Base-by-base conservation (phyloP, 2,113 vertebrate species). In the Phyllopteryx taeniolatus region DNA sequence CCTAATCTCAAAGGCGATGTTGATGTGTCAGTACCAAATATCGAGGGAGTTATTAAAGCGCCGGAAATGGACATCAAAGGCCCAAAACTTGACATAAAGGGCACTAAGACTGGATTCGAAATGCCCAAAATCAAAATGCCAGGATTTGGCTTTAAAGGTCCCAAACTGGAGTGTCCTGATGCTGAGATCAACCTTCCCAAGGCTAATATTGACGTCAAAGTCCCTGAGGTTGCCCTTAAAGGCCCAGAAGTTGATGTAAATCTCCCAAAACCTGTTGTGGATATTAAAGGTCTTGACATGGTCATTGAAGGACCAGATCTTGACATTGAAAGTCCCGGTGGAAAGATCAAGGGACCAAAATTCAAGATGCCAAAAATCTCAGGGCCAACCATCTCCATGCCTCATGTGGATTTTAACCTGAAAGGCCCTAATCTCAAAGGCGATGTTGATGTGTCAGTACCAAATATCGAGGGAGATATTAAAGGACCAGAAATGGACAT, bases 81-180 rank as follows among this genome's bases (percentile, higher is more conserved):
- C 1, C 78, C 81, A 35, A 12, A 75, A 0, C 0, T 59, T 35
- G 70, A 79, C 2, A 57, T 80, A 7, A n/a, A 68, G 2, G 63
- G 64, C 0, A 17, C 11, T 0, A 42, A 22, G 0, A 4, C 10
- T 35, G 72, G 72, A 22, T 57, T 83, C 33, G 71, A 70, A 64
- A 74, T 79, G 68, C 81, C 77, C 0, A 93, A 93, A 64, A 9
- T 93, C 1, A 83, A 86, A 44, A 80, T 90, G 84, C 91, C 92
- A 0, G 85, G 89, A 0, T 74, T 93, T 4, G 90, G 91, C 0
- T 6, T 91, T 8, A 67, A 92, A 76, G 80, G 46, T 5, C 87
- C 90, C 0, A 90, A 90, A 14, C 0, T 91, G 1, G 67, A 68
- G 0, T 51, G 51, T 20, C 53, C 31, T 1, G 5, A 61, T 1